Conservation (phyloP, 2,113 vertebrate genomes). For the Hippocampus comes region DNA sequence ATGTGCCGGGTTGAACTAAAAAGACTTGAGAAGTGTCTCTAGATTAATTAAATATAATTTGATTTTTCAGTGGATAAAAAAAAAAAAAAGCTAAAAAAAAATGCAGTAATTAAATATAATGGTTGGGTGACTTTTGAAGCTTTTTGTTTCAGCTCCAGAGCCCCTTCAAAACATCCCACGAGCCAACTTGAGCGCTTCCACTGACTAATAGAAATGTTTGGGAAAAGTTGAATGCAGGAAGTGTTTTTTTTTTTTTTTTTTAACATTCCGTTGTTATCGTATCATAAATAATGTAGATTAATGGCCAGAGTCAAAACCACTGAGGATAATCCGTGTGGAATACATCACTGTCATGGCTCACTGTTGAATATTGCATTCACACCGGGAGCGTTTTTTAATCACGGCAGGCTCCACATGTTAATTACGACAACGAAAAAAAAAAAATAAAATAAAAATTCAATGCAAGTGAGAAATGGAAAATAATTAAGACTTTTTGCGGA, state of each 20-base stretch:
- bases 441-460: neutral
- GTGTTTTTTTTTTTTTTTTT: conserved; percentile 51
- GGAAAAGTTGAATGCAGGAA: conserved; percentile 30
- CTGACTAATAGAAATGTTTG: neutral
- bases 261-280: conserved; percentile 50
- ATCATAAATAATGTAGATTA: conserved; percentile 82
- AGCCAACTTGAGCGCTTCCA: conserved; percentile 2
- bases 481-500: neutral
- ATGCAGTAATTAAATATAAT: conserved; percentile 52
- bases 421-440: conserved; percentile 40
- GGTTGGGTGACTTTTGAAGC: neutral
- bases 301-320: conserved; percentile 77
- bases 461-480: neutral
- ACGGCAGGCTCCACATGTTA: conserved; percentile 61
- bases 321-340: conserved; percentile 78
- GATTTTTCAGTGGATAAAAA: conserved; percentile 22
- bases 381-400: conserved; percentile 75
- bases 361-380: conserved; percentile 77
- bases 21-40: neutral
- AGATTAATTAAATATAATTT: neutral
- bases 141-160: conserved; percentile 5
- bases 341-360: conserved; percentile 80
- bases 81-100: conserved; percentile 48
- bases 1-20: neutral
- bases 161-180: neutral